A percentile compares a stretch with the other conserved stretches of the same genome.
Conservation (phyloP, 2,113 vertebrate genomes). For the Callospermophilus lateralis region DNA sequence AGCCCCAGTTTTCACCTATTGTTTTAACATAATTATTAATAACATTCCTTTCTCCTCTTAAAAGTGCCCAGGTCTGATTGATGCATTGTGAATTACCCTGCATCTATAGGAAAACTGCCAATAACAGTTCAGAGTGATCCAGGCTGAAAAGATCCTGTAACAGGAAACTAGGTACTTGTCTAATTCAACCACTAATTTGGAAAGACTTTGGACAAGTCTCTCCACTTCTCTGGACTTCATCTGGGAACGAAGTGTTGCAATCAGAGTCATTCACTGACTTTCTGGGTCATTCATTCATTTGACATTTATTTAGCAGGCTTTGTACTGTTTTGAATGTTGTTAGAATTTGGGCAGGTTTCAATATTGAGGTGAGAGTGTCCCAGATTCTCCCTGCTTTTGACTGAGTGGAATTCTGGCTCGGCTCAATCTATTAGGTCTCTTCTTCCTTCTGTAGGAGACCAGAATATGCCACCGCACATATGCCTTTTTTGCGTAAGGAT, state of each 20-base stretch:
- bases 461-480: not conserved
- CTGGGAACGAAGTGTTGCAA: not conserved
- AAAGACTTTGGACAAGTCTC: not conserved
- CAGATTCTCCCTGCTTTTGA: not conserved
- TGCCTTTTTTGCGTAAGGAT: not conserved
- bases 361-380: not conserved
- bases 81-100: not conserved
- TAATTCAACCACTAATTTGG: not conserved
- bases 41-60: not conserved
- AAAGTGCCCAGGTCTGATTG: not conserved
- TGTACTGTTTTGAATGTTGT: not conserved
- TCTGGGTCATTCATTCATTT: not conserved
- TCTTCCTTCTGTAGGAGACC: not conserved
- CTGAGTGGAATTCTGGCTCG: not conserved
- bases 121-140: not conserved
- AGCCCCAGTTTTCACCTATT: not conserved
- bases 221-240: not conserved
- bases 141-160: not conserved
- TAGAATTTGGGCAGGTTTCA: not conserved
- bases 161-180: not conserved
- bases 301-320: not conserved
- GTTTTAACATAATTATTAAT: not conserved
- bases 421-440: not conserved
- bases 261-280: not conserved
- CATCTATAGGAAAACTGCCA: not conserved